A percentile compares a stretch with the other conserved stretches of the same genome.
Conservation (phyloP, 2,113 vertebrate species). For the Pterocles orientalis region DNA sequence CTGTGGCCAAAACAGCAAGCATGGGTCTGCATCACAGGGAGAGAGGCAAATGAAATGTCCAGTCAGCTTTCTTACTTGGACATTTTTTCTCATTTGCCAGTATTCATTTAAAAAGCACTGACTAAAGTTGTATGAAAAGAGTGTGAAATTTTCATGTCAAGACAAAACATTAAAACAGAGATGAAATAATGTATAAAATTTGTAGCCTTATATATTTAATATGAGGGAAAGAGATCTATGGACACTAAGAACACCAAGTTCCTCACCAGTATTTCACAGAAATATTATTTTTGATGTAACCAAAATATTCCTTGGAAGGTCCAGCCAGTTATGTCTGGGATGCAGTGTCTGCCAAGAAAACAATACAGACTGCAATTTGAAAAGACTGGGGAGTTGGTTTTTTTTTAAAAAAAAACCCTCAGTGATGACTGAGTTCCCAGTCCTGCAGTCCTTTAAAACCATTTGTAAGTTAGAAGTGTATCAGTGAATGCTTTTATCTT, state of each 20-base stretch:
- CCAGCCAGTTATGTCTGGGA: background rate
- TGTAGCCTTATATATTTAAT: background rate
- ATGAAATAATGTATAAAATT: background rate
- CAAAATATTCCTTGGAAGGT: background rate
- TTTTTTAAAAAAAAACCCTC: background rate
- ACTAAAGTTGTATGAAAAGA: background rate
- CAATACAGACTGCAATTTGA: background rate
- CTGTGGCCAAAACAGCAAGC: background rate
- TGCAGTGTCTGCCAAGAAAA: background rate
- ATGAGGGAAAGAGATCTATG: background rate
- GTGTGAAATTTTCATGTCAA: background rate
- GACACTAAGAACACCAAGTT: background rate
- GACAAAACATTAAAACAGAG: background rate
- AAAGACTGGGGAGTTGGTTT: background rate
- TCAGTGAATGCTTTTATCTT: background rate
- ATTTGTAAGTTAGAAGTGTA: background rate
- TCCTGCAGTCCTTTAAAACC: background rate
- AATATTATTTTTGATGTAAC: background rate
- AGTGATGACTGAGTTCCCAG: background rate
- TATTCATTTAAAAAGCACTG: background rate
- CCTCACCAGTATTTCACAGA: background rate
- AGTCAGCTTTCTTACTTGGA: background rate
- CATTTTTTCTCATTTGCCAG: background rate
- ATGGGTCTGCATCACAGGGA: background rate
- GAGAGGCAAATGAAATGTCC: background rate